Conservation (phyloP, 2,888 invertebrate species). For the Mechanitis messenoides region DNA sequence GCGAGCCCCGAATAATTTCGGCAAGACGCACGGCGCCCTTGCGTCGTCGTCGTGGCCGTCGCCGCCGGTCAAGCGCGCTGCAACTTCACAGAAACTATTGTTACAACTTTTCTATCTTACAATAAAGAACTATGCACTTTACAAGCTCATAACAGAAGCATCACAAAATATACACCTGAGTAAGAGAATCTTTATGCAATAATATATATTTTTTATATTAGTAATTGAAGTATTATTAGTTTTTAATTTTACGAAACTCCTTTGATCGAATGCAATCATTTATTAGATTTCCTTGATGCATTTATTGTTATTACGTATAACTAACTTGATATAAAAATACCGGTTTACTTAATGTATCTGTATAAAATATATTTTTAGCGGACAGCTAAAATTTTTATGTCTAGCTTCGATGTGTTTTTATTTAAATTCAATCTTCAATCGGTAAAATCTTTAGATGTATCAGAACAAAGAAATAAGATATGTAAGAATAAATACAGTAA, state of each 20-base stretch:
- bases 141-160: too few species aligned
- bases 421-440: background rate
- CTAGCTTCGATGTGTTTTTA: background rate
- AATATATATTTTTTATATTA: too few species aligned
- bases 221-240: too few species aligned
- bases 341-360: background rate
- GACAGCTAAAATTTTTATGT: background rate
- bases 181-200: too few species aligned
- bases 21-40: constrained; percentile 77
- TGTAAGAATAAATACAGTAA: background rate
- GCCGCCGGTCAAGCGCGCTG: constrained; percentile 58
- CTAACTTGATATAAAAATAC: too few species aligned
- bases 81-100: background rate
- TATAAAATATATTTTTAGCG: background rate
- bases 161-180: too few species aligned
- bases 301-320: too few species aligned
- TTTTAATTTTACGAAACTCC: too few species aligned
- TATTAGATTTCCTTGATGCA: too few species aligned
- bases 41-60: constrained; percentile 48
- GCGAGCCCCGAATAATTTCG: constrained; percentile 76
- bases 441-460: background rate
- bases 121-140: too few species aligned
- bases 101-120: background rate
- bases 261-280: too few species aligned
- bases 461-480: constrained; percentile 2